Evolutionary conservation across 2,797 vertebrate genomes (phyloP).

Genomic region (Chaunax sp.): DNA sequence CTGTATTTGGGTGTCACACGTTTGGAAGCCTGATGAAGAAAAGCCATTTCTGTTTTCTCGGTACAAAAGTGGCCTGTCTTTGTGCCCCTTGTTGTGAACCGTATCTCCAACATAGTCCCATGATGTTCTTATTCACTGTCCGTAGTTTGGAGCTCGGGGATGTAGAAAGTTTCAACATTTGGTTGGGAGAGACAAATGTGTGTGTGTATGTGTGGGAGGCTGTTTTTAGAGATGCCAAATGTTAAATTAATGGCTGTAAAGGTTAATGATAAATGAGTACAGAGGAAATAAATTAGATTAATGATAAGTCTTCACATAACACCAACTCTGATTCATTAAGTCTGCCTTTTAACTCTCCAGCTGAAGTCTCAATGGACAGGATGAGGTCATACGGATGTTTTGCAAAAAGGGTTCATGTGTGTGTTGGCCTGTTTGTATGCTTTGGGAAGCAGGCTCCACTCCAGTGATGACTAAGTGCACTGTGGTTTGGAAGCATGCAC

Average conservation of each 20-base stretch:
- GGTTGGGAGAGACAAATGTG: conserved; percentile 4
- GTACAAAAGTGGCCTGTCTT: conserved; percentile 16
- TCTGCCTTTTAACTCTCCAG: conserved; percentile 1
- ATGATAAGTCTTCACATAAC: conserved; percentile 28
- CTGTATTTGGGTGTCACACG: not conserved
- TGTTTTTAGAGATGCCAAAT: conserved; percentile 29
- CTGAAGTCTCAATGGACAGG: conserved; percentile 8
- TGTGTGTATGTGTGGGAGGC: conserved; percentile 36
- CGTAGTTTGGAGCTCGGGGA: conserved; percentile 32
- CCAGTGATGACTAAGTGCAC: conserved; percentile 47
- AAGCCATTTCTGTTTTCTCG: conserved; percentile 50
- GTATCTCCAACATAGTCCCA: conserved; percentile 39
- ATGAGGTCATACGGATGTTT: conserved; percentile 41
- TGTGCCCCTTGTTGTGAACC: conserved; percentile 42
- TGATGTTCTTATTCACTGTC: conserved; percentile 60
- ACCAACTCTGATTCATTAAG: conserved; percentile 24
- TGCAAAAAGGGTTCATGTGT: conserved; percentile 6
- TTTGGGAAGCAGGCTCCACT: conserved; percentile 32
- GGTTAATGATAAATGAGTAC: conserved; percentile 43
- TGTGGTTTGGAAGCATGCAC: conserved; percentile 40
- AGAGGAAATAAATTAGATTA: conserved; percentile 17
- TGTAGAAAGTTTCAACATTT: conserved; percentile 38
- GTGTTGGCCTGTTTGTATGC: conserved; percentile 31
- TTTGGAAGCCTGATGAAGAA: conserved; percentile 56
- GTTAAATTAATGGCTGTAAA: conserved; percentile 44